Evolutionary conservation across 2,113 vertebrate genomes (phyloP), one percentile per base, ranked within the genome.

Genomic region (Xiphorhynchus elegans): DNA sequence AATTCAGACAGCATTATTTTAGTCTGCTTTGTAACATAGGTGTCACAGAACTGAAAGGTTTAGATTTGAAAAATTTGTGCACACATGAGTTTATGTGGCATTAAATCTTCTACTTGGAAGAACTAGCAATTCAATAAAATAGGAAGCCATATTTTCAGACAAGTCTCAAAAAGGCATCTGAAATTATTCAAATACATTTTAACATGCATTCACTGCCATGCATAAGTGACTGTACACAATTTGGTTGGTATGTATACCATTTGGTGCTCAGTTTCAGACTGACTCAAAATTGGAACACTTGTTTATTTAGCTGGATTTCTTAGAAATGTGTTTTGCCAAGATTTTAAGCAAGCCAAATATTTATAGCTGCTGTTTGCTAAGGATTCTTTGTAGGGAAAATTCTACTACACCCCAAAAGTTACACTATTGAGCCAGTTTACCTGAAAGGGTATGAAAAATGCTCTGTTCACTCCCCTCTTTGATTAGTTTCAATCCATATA

Each of bases 201-300:
- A 91, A 62, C 25, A 69, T 21, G 33, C 31, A 15, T 46, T 62
- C 33, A 31, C n/a, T 59, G 42, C 50, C n/a, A 29, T 42, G 44
- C 46, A 12, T 58, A 52, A 82, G 20, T 90, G 52, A 29, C 60
- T 93, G 35, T 1, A 13, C 29, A 50, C 16, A 58, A 9, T 84
- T 75, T 78, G 52, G 79, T 78, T 1, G 0, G 31, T 82, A 17
- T 53, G 28, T 55, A 52, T 78, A 47, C 63, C 31, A 68, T 79
- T 89, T 96, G 70, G 67, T 92, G 24, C 46, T 62, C 63, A 35
- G 55, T 86, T 83, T 91, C 49, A 89, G n/a, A 84, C n/a, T 64
- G 58, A 68, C n/a, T 90, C 47, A 87, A 91, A 87, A 86, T 35
- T 70, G 52, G 55, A 95, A 46, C 31, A 1, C 52, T 64, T 59